A percentile compares a stretch with the other conserved stretches of the same genome.
Evolutionary conservation across 2,888 invertebrate species (phyloP).

Genomic region (Napeogenes sylphis): DNA sequence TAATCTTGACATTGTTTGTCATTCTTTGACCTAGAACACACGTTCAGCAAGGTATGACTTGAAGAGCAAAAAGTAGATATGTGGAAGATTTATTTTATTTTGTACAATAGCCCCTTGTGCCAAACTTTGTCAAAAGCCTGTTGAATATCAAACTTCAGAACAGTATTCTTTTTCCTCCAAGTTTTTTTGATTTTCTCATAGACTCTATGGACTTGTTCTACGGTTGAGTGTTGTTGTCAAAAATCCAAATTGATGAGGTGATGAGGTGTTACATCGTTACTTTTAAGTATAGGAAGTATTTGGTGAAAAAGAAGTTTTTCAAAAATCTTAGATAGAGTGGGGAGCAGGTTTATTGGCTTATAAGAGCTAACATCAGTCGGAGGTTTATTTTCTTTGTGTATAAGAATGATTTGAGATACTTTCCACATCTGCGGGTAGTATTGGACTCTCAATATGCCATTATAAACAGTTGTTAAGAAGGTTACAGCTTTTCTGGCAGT

Average conservation of each 20-base stretch:
- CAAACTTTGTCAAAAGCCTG: constrained; percentile 17
- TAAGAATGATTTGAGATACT: too few species aligned
- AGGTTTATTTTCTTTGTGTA: too few species aligned
- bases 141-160: constrained; percentile 18
- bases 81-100: too few species aligned
- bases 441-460: too few species aligned
- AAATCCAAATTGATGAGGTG: constrained; percentile 30
- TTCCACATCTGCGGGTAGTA: too few species aligned
- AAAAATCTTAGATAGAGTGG: constrained; percentile 28
- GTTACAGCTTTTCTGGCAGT: background rate
- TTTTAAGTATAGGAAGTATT: constrained; percentile 15
- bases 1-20: too few species aligned
- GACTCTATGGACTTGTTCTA: constrained; percentile 29
- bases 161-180: constrained; percentile 27
- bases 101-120: too few species aligned
- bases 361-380: too few species aligned
- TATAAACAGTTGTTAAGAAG: too few species aligned
- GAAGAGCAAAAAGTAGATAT: too few species aligned
- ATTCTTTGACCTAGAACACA: too few species aligned
- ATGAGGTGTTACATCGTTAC: constrained; percentile 20
- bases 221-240: constrained; percentile 22
- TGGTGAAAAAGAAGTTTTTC: constrained; percentile 20
- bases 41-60: too few species aligned
- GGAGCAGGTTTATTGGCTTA: constrained; percentile 14
- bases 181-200: constrained; percentile 13